Percentiles rank a stretch among this genome's conserved stretches.
phyloP scores from a whole-genome alignment of 1,140 invertebrate species.

The Drosophila grimshawi region DNA sequence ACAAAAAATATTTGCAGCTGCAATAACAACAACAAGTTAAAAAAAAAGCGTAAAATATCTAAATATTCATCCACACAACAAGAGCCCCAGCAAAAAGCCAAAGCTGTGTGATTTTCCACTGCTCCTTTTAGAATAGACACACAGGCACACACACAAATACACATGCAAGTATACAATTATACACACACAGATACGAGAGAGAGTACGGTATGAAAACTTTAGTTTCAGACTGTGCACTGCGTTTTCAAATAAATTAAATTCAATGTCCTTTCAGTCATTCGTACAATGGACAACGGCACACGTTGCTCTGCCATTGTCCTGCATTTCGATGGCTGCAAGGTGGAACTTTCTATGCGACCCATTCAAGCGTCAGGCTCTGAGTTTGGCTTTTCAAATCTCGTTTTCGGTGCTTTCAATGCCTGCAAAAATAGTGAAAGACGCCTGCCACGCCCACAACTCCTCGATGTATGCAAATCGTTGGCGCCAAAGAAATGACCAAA shows the following conservation, averaged over 20 bases:
- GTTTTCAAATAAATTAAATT: conserved; percentile 82
- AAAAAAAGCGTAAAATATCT: conserved; percentile 61
- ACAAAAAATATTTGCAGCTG: conserved; percentile 33
- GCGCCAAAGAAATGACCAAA: conserved; percentile 65
- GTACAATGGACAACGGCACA: conserved; percentile 58
- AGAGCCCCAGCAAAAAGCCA: conserved; percentile 39
- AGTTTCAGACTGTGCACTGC: conserved; percentile 70
- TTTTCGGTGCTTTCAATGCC: conserved; percentile 22
- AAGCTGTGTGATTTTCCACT: conserved; percentile 36
- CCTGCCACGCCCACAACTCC: conserved; percentile 26
- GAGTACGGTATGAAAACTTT: conserved; percentile 54
- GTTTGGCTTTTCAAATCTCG: conserved; percentile 57
- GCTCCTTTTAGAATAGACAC: conserved; percentile 21
- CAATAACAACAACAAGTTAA: conserved; percentile 27
- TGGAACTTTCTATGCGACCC: conserved; percentile 65
- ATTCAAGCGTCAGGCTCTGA: conserved; percentile 53
- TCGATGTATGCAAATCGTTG: conserved; percentile 71
- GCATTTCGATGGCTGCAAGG: conserved; percentile 52
- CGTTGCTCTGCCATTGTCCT: conserved; percentile 56
- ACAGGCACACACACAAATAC: background rate
- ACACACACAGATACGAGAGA: background rate
- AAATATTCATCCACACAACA: conserved; percentile 55
- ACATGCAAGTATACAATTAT: background rate
- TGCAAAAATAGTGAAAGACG: conserved; percentile 28
- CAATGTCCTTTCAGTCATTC: conserved; percentile 81